phyloP scores from a whole-genome alignment of 2,113 vertebrate genomes.

The Grammomys dolichurus region DNA sequence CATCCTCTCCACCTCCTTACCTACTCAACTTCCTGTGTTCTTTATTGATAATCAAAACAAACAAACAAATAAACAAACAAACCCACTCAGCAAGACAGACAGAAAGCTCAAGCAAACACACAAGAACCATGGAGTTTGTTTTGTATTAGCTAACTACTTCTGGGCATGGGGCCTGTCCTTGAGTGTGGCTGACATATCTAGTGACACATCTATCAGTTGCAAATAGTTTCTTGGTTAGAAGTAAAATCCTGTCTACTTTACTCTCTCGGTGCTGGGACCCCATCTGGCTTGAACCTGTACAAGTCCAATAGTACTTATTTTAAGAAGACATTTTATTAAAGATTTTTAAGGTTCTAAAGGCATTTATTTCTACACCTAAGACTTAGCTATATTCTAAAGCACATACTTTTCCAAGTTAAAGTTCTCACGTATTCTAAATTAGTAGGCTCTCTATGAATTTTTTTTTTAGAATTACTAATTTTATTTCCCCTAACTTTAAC shows the following conservation, averaged over 20 bases:
- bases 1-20: neutral
- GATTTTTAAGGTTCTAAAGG: neutral
- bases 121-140: neutral
- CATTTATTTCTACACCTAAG: neutral
- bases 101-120: neutral
- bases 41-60: neutral
- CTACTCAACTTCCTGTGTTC: neutral
- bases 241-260: neutral
- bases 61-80: neutral
- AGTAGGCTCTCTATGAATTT: neutral
- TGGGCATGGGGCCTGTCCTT: neutral
- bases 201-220: neutral
- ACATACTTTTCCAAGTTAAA: constrained; percentile 20
- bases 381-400: neutral
- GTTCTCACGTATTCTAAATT: constrained; percentile 40
- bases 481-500: too few species aligned
- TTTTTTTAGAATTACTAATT: too few species aligned
- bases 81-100: neutral
- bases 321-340: constrained; percentile 57
- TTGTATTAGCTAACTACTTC: neutral
- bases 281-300: neutral
- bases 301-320: constrained; percentile 6
- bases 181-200: neutral
- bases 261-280: neutral
- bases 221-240: neutral